These are phyloP conservation scores for Siniperca scherzeri DNA, from an alignment of 2,797 vertebrate genomes.

Conservation along the genomic window DNA sequence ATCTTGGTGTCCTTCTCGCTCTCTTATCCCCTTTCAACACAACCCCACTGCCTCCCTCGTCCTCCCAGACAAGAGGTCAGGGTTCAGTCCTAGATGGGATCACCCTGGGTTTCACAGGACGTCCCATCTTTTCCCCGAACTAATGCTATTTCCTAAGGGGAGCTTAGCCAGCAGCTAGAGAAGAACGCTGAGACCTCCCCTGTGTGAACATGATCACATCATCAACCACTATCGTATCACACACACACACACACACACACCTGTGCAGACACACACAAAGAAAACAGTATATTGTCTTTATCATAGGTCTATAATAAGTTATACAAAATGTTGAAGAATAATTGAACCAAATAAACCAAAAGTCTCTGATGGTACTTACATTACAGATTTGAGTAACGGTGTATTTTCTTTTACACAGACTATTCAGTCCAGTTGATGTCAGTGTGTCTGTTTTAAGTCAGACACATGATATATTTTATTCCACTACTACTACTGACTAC, in stretches of 20 bases:
- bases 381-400: too few relatives aligned
- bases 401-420: neutral
- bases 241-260: conserved; percentile 22
- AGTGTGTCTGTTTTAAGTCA: neutral
- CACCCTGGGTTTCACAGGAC: conserved; percentile 62
- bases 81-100: conserved; percentile 71
- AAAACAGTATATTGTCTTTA: neutral
- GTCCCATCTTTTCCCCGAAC: conserved; percentile 70
- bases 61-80: conserved; percentile 68
- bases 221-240: conserved; percentile 16
- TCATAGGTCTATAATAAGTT: neutral
- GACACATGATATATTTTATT: too few relatives aligned
- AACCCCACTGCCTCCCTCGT: conserved; percentile 6
- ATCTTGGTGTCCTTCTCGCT: conserved; percentile 67
- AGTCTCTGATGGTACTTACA: neutral
- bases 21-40: conserved; percentile 64
- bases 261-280: conserved; percentile 12
- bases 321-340: neutral
- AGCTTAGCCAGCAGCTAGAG: conserved; percentile 59
- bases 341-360: neutral
- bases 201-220: conserved; percentile 50
- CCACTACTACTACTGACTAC: too few relatives aligned
- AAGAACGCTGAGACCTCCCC: conserved; percentile 61
- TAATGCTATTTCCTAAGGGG: conserved; percentile 67
- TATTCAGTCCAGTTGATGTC: neutral